Evolutionary conservation across 2,888 invertebrate species (phyloP).

Genomic region (Papilio protenor): DNA sequence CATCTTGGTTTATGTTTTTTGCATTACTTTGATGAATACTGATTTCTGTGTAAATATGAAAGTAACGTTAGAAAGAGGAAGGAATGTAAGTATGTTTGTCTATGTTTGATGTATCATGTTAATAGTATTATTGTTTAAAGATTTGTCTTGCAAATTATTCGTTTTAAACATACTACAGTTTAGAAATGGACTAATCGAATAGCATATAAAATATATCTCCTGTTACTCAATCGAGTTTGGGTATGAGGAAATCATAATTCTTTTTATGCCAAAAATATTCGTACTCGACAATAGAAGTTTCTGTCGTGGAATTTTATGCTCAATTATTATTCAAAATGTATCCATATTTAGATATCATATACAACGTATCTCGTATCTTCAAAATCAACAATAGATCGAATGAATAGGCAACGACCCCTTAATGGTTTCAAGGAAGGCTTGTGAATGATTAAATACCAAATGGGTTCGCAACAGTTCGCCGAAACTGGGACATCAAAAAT

Average conservation of each 20-base stretch:
- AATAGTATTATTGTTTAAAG: no score
- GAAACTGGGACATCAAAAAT: no score
- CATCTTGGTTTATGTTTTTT: no score
- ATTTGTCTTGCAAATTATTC: no score
- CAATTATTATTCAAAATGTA: slow-evolving; percentile 25
- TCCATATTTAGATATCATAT: slow-evolving; percentile 2
- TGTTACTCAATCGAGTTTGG: not conserved
- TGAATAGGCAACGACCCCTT: not conserved
- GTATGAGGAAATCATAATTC: not conserved
- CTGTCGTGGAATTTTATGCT: slow-evolving; percentile 27
- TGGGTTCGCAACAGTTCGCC: not conserved
- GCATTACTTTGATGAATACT: no score
- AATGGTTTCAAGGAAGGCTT: not conserved
- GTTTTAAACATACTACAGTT: no score
- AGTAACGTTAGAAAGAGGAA: no score
- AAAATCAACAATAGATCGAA: slow-evolving; percentile 6
- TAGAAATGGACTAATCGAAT: not conserved
- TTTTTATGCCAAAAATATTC: slow-evolving; percentile 23
- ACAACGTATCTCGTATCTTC: not conserved
- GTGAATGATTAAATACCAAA: not conserved
- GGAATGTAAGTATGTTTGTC: no score
- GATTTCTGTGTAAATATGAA: no score
- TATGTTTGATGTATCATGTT: no score
- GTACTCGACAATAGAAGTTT: slow-evolving; percentile 2
- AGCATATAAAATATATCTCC: not conserved